phyloP scores from a whole-genome alignment of 2,888 invertebrate genomes.

The Drosophila antonietae region DNA sequence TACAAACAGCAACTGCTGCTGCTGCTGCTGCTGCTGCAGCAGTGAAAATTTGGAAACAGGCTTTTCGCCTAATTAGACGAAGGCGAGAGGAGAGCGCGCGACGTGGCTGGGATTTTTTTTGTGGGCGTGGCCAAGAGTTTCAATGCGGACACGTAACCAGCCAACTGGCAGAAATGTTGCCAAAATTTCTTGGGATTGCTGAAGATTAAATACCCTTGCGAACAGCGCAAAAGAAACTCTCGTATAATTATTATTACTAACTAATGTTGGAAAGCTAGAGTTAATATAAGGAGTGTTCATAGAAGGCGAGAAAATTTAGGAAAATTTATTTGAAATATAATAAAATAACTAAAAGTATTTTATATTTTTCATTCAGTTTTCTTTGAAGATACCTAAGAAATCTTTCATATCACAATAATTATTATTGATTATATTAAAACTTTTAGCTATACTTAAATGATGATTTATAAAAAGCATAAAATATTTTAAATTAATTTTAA shows the following conservation, averaged over 20 bases:
- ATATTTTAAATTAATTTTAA: no score
- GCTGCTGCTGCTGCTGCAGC: constrained; percentile 6
- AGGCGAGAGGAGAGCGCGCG: constrained; percentile 29
- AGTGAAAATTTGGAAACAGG: constrained; percentile 75
- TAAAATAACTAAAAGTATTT: no score
- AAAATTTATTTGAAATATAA: neutral
- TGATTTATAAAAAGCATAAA: no score
- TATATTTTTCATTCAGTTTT: no score
- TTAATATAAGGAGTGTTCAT: neutral
- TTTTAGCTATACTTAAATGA: no score
- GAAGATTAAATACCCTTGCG: constrained; percentile 14
- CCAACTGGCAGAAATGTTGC: constrained; percentile 62
- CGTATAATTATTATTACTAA: neutral
- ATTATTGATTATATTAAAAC: no score
- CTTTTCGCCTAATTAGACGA: constrained; percentile 79
- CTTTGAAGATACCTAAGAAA: no score
- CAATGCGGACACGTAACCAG: constrained; percentile 49
- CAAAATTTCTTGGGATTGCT: neutral
- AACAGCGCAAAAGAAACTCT: neutral
- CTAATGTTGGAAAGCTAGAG: neutral
- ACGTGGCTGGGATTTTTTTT: neutral
- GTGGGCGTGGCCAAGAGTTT: constrained; percentile 8
- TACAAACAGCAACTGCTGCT: constrained; percentile 22
- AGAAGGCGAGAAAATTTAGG: neutral
- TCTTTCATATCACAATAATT: no score